These are phyloP conservation scores for Eupeodes latifasciatus DNA, from an alignment of 2,888 invertebrate species.

Conservation along the genomic window DNA sequence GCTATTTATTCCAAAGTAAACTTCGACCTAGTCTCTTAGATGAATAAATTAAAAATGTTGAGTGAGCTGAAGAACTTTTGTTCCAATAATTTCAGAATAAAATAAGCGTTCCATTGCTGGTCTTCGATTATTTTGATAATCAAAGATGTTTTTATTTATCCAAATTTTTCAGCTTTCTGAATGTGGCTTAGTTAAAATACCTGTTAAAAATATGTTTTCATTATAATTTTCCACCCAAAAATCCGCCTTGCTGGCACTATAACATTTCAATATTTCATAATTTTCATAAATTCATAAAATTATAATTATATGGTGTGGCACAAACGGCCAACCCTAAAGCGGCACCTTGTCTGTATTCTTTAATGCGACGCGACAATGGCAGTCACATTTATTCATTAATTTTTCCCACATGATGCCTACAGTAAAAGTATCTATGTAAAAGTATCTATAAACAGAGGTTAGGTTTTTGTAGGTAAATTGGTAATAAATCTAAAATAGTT, in stretches of 20 bases:
- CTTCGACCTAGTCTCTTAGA: too few relatives aligned
- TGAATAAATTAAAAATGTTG: too few relatives aligned
- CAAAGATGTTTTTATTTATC: too few relatives aligned
- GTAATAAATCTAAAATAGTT: conserved; percentile 41
- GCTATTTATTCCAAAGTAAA: too few relatives aligned
- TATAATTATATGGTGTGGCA: conserved; percentile 28
- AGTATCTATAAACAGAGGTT: too few relatives aligned
- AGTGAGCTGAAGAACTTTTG: too few relatives aligned
- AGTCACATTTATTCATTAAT: conserved; percentile 16
- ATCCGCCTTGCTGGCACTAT: neutral
- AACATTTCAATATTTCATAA: conserved; percentile 32
- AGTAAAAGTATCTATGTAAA: neutral
- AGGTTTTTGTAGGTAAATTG: conserved; percentile 27
- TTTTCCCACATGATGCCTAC: conserved; percentile 21
- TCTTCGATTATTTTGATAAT: too few relatives aligned
- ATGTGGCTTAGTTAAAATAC: too few relatives aligned
- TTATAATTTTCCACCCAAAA: neutral
- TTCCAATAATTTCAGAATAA: too few relatives aligned
- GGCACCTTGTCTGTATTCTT: conserved; percentile 9
- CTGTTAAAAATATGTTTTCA: neutral
- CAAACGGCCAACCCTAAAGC: conserved; percentile 32
- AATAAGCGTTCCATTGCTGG: too few relatives aligned
- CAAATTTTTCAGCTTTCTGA: too few relatives aligned
- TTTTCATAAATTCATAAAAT: conserved; percentile 24
- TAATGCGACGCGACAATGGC: neutral